Conservation (phyloP, 2,797 vertebrate genomes). For the Liparis tanakae region DNA sequence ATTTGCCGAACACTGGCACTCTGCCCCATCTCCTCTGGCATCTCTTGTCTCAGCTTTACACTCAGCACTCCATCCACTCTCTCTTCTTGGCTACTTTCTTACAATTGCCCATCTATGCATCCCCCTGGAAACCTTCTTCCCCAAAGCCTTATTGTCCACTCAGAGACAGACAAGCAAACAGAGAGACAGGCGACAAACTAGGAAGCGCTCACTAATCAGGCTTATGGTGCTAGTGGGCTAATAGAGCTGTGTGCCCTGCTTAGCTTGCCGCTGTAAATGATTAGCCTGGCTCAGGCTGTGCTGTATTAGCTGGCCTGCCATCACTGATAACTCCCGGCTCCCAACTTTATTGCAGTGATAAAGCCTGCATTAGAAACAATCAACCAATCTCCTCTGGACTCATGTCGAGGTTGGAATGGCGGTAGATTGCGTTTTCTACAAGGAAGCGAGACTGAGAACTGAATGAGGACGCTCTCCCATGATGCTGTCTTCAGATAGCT, state of each 20-base stretch:
- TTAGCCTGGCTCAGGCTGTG: slow-evolving; percentile 76
- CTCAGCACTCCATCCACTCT: neutral
- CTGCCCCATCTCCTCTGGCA: slow-evolving; percentile 6
- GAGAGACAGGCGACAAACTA: slow-evolving; percentile 42
- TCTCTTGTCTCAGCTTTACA: slow-evolving; percentile 12
- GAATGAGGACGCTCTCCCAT: slow-evolving; percentile 66
- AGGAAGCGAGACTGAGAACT: slow-evolving; percentile 58
- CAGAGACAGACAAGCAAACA: slow-evolving; percentile 40
- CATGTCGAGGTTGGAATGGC: slow-evolving; percentile 51
- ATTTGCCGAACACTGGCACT: slow-evolving; percentile 1
- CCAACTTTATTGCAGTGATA: slow-evolving; percentile 67
- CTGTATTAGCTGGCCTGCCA: slow-evolving; percentile 65
- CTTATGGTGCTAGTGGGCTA: slow-evolving; percentile 91
- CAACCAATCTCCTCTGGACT: slow-evolving; percentile 56
- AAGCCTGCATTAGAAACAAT: slow-evolving; percentile 71
- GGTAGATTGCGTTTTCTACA: slow-evolving; percentile 20
- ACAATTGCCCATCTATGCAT: slow-evolving; percentile 20
- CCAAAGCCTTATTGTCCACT: slow-evolving; percentile 10
- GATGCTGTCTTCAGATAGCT: slow-evolving; percentile 63
- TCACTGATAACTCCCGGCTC: slow-evolving; percentile 70
- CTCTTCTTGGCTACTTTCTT: slow-evolving; percentile 23
- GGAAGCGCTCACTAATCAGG: slow-evolving; percentile 88
- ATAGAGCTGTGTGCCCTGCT: slow-evolving; percentile 81
- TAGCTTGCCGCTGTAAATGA: slow-evolving; percentile 90
- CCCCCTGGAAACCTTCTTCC: slow-evolving; percentile 5